Evolutionary conservation across 2,888 invertebrate species (phyloP).

Genomic region (Agriopis marginaria): DNA sequence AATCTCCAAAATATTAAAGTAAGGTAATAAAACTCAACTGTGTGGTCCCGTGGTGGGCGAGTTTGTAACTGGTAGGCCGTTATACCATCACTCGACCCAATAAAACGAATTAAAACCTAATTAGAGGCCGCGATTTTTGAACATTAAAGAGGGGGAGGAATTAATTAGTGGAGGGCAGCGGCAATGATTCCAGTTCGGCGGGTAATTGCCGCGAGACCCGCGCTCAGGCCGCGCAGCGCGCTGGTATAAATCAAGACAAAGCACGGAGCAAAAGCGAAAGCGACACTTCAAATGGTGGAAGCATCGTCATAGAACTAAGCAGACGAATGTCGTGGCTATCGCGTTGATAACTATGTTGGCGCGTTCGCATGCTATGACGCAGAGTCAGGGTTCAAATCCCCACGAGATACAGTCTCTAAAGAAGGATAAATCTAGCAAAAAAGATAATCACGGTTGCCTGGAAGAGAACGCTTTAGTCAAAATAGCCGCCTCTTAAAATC

Average conservation of each 20-base stretch:
- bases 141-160: constrained; percentile 84
- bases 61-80: constrained; percentile 66
- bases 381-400: neutral
- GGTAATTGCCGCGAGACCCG: constrained; percentile 72
- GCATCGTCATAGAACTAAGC: neutral
- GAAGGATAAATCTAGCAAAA: neutral
- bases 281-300: constrained; percentile 10
- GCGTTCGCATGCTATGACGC: too few species aligned
- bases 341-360: too few species aligned
- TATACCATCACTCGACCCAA: constrained; percentile 79
- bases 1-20: constrained; percentile 36
- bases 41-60: constrained; percentile 40
- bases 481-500: too few species aligned
- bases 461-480: too few species aligned
- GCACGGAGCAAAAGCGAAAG: constrained; percentile 43
- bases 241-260: constrained; percentile 64
- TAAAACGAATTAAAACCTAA: constrained; percentile 86
- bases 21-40: constrained; percentile 48
- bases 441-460: neutral
- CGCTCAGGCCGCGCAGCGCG: constrained; percentile 11
- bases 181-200: constrained; percentile 82
- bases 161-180: constrained; percentile 82
- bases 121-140: constrained; percentile 85
- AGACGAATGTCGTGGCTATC: neutral
- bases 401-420: neutral